Conservation (phyloP, 2,113 vertebrate genomes). For the Physeter macrocephalus region DNA sequence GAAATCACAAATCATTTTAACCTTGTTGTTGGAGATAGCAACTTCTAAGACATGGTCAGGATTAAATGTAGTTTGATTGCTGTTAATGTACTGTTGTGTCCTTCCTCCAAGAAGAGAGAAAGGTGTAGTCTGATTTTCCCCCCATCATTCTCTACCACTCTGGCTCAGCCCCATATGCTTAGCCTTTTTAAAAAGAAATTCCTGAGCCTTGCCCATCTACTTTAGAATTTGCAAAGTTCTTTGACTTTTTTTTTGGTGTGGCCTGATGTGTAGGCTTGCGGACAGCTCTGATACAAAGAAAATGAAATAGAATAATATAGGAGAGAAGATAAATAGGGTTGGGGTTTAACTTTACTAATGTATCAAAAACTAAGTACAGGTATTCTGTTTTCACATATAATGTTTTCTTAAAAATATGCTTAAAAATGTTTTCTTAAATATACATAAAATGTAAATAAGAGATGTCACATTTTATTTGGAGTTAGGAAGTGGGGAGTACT, state of each 20-base stretch:
- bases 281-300: background rate
- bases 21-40: background rate
- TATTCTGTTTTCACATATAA: background rate
- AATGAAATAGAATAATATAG: background rate
- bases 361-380: background rate
- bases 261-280: background rate
- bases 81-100: background rate
- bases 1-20: constrained; percentile 35
- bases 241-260: background rate
- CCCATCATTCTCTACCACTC: background rate
- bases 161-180: background rate
- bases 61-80: background rate
- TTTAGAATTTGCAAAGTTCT: background rate
- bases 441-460: background rate
- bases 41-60: background rate
- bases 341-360: background rate
- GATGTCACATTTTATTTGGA: background rate
- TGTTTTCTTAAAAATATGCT: constrained; percentile 9
- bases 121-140: background rate
- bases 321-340: background rate
- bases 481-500: background rate
- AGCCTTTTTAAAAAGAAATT: background rate
- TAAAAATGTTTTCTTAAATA: constrained; percentile 10
- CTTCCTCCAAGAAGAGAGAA: background rate
- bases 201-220: background rate